These are phyloP conservation scores for Clusia tigrina DNA, from an alignment of 2,888 invertebrate genomes.

Conservation along the genomic window DNA sequence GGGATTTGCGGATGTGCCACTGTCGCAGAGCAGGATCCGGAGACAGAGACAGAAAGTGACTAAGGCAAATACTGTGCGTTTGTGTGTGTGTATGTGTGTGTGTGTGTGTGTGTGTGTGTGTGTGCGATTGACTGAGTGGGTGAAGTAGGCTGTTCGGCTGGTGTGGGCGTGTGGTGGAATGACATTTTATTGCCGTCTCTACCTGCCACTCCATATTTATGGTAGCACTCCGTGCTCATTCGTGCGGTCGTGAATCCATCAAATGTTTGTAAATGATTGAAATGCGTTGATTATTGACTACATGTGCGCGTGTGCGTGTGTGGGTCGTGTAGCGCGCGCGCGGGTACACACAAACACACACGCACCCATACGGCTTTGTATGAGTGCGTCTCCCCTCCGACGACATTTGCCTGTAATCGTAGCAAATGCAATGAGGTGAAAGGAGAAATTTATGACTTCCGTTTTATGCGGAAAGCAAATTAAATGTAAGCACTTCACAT, in stretches of 20 bases:
- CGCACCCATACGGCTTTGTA: too few species aligned
- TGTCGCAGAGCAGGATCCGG: too few species aligned
- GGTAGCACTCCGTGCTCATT: background rate
- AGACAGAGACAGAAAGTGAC: too few species aligned
- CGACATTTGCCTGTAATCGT: background rate
- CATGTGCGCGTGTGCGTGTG: slow-evolving; percentile 6
- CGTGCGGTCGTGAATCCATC: slow-evolving; percentile 5
- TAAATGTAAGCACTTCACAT: background rate
- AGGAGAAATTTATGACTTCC: slow-evolving; percentile 2
- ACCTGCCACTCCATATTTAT: too few species aligned
- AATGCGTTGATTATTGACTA: slow-evolving; percentile 11
- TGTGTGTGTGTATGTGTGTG: too few species aligned
- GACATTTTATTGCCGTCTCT: background rate
- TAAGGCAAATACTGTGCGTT: too few species aligned
- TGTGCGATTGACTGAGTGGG: too few species aligned
- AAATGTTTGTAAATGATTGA: slow-evolving; percentile 9
- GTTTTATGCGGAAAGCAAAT: background rate
- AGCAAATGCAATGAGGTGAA: slow-evolving; percentile 8
- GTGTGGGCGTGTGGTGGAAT: too few species aligned
- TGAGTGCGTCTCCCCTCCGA: background rate
- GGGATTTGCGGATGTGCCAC: background rate
- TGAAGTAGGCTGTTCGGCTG: too few species aligned
- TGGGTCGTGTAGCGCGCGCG: background rate
- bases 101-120: too few species aligned
- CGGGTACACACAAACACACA: too few species aligned